Evolutionary conservation across 1,140 invertebrate genomes (phyloP).

Genomic region (Drosophila murphyi): DNA sequence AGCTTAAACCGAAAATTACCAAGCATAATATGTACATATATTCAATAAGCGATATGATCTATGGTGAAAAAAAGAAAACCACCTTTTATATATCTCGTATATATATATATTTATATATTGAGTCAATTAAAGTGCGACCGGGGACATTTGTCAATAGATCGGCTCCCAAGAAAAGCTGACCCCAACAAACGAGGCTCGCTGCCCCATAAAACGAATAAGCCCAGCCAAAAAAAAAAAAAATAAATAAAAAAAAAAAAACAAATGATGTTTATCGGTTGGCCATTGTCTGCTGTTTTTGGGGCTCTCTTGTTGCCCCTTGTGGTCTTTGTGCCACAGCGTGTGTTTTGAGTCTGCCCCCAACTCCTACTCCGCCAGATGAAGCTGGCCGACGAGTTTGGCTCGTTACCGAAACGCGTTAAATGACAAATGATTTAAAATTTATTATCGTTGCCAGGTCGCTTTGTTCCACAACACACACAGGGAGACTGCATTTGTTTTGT

Average conservation of each 20-base stretch:
- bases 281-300: conserved; percentile 53
- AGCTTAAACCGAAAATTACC: conserved; percentile 17
- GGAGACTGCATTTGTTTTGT: neutral
- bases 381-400: conserved; percentile 34
- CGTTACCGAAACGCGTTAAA: conserved; percentile 79
- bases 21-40: conserved; percentile 48
- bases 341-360: neutral
- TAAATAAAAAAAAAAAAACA: conserved; percentile 14
- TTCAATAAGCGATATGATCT: conserved; percentile 64
- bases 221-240: conserved; percentile 29
- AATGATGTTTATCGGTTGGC: conserved; percentile 69
- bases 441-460: conserved; percentile 53
- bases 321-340: neutral
- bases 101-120: neutral
- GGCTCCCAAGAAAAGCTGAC: conserved; percentile 47
- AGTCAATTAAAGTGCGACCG: conserved; percentile 64
- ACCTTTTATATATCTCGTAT: neutral
- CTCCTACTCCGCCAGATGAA: conserved; percentile 5
- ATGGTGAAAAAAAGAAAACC: conserved; percentile 27
- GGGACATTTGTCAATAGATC: conserved; percentile 68
- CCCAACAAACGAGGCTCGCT: conserved; percentile 45
- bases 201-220: neutral
- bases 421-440: conserved; percentile 80
- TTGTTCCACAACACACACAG: conserved; percentile 22
- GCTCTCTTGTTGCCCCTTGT: conserved; percentile 10